Conservation (phyloP, 2,113 vertebrate species). For the Cynocephalus volans region DNA sequence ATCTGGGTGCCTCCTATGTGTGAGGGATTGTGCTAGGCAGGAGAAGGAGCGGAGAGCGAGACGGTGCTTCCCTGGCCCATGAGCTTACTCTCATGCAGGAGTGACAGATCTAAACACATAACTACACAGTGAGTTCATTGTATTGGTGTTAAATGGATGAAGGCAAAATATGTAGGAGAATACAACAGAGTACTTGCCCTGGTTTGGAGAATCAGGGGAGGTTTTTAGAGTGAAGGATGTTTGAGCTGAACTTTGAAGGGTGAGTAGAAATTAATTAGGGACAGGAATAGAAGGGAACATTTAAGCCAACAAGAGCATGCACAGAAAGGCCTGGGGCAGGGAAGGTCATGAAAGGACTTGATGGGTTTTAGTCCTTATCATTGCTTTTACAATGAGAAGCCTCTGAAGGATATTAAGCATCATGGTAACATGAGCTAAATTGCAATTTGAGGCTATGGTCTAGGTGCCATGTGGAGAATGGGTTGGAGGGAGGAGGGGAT, state of each 20-base stretch:
- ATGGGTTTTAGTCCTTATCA: background rate
- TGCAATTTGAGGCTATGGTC: background rate
- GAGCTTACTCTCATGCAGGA: background rate
- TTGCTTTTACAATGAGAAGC: background rate
- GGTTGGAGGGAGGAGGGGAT: background rate
- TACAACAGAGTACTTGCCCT: background rate
- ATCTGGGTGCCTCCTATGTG: background rate
- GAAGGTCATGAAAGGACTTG: background rate
- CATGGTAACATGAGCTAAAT: background rate
- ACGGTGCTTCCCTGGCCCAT: background rate
- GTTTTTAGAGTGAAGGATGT: slow-evolving; percentile 14
- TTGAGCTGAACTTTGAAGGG: slow-evolving; percentile 40
- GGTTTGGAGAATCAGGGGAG: background rate
- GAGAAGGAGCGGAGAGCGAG: background rate
- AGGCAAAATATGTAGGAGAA: slow-evolving; percentile 23
- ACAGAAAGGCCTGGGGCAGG: background rate
- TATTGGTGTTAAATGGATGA: background rate
- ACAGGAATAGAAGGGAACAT: background rate
- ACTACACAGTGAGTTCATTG: background rate
- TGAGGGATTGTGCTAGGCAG: background rate
- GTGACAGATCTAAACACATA: background rate
- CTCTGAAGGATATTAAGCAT: background rate
- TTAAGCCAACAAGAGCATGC: slow-evolving; percentile 28
- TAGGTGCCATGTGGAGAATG: background rate
- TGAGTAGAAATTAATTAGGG: background rate